Conservation (phyloP, 2,113 vertebrate species). For the Colistium nudipinnis region DNA sequence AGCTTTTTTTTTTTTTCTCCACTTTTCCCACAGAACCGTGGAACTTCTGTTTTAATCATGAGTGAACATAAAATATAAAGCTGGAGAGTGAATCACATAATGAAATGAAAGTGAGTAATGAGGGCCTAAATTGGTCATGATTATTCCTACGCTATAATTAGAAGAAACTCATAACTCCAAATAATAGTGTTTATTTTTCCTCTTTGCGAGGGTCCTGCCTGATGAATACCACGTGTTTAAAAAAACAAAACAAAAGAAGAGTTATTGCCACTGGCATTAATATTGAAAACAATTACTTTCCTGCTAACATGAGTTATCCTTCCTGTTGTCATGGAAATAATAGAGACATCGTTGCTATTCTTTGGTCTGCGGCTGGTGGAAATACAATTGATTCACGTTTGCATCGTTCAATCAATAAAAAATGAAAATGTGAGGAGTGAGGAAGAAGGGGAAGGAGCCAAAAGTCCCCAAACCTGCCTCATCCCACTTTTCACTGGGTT, state of each 20-base stretch:
- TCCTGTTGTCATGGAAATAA: constrained; percentile 5
- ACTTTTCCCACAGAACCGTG: not conserved
- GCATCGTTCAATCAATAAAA: too few relatives aligned
- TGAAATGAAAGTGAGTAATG: constrained; percentile 42
- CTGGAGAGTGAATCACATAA: constrained; percentile 33
- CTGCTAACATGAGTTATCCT: not conserved
- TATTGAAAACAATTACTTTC: not conserved
- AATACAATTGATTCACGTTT: constrained; percentile 43
- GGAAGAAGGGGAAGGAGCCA: constrained; percentile 22
- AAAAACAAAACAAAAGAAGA: constrained; percentile 6
- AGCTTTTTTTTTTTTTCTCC: constrained; percentile 26
- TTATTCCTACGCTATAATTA: constrained; percentile 31
- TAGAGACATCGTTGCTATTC: constrained; percentile 10
- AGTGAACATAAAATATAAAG: not conserved
- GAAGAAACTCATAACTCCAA: constrained; percentile 9
- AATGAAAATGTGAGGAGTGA: too few relatives aligned
- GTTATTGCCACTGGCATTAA: not conserved
- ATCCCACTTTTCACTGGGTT: constrained; percentile 54
- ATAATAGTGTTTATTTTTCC: constrained; percentile 19
- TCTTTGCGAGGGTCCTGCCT: not conserved
- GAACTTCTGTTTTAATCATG: constrained; percentile 50
- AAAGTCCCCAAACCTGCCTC: constrained; percentile 6
- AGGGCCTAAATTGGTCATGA: constrained; percentile 23
- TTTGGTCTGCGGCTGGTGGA: constrained; percentile 37
- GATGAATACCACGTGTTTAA: not conserved